These are phyloP conservation scores for Ammospiza nelsoni DNA, from an alignment of 2,113 vertebrate genomes.

Conservation along the genomic window DNA sequence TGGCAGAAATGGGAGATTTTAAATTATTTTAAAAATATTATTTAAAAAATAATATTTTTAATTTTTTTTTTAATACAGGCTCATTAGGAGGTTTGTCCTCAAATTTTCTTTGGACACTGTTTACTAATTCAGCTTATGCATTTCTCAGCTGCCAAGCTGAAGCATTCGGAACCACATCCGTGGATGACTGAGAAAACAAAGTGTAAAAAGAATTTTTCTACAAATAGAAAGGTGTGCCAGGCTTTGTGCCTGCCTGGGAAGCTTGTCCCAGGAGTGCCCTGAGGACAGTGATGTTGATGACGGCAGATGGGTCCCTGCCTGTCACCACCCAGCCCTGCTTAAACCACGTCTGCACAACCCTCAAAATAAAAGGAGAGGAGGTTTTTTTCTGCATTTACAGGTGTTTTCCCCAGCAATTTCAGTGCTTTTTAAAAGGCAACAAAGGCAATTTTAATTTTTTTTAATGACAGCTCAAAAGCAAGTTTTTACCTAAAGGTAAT, in stretches of 20 bases:
- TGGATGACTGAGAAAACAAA: neutral
- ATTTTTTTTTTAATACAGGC: neutral
- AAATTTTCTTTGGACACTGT: neutral
- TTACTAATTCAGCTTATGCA: neutral
- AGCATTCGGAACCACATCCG: neutral
- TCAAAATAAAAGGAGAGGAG: neutral
- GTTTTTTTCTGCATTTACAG: neutral
- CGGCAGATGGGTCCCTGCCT: neutral
- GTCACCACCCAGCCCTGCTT: neutral
- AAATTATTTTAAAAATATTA: no score
- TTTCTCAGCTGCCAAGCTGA: neutral
- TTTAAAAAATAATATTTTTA: no score
- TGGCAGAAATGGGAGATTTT: neutral
- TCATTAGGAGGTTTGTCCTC: neutral
- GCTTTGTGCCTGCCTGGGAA: neutral
- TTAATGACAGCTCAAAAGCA: neutral
- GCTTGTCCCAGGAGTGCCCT: neutral
- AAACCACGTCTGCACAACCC: accelerated
- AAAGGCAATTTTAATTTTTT: neutral
- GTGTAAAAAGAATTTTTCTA: neutral
- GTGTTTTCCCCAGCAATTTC: neutral
- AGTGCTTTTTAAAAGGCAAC: neutral
- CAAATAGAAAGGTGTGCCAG: neutral
- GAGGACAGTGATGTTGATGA: neutral
- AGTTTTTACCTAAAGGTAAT: neutral